Evolutionary conservation across 1,140 invertebrate species (phyloP), one percentile per base, ranked within the genome.

Genomic region (Papilio helenus): DNA sequence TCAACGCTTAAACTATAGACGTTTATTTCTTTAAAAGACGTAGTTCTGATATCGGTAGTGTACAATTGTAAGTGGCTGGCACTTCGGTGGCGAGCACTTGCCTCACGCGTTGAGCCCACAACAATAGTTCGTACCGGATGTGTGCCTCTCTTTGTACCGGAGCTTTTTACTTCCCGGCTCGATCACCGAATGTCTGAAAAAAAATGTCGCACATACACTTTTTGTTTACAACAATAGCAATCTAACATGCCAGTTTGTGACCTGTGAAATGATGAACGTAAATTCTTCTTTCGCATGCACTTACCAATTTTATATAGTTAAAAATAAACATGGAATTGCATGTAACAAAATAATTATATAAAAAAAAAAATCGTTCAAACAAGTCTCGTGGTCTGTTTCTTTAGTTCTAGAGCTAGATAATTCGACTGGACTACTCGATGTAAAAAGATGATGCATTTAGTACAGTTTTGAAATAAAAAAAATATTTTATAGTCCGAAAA

Each of bases 111-210:
- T 16, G 44, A 12, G 58, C 73, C 39, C 72, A 58, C 80, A 77
- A 88, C 83, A 86, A 85, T 85, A 80, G 84, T 72, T 79, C 26
- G 74, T 82, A 79, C 84, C 87, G 87, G 86, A 89, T 87, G 80
- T 83, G 81, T 85, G 82, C 82, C 83, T 81, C 81, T 82, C 82
- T 89, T 89, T 89, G 82, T 87, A 82, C 72, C 26, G 79, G 65
- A 73, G 85, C 86, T 88, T 88, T 88, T 85, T 86, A 86, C 79
- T 83, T 74, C 79, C 80, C 79, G 80, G 46, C 74, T 78, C 81
- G 83, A 87, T 84, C 83, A 68, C 51, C 74, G 58, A 80, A 79
- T 55, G 83, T 80, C 79, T 65, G 81, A 49, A 84, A 85, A 87
- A 84, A 83, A 84, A 55, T 29, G 1, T 44, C 12, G 39, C 44